Evolutionary conservation across 2,888 invertebrate genomes (phyloP), one percentile per base, ranked within the genome.

Genomic region (Agrotis puta): DNA sequence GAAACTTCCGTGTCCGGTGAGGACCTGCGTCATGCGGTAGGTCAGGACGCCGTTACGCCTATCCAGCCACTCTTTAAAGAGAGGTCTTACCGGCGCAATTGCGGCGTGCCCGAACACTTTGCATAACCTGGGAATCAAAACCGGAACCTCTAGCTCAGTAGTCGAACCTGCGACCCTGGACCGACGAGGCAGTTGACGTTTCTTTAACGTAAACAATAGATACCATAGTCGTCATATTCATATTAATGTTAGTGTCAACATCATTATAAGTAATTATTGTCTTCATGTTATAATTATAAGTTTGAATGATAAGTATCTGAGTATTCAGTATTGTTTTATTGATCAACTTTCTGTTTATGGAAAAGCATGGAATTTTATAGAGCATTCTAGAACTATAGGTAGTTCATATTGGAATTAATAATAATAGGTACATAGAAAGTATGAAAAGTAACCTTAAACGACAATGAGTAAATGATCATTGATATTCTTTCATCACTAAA

Each of bases 261-360:
- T 68, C 5, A 5, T 22, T 22, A 33, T 9, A 14, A 1, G 6
- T 65, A 47, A 54, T 33, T 16, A 71, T n/a, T 33, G 14, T 16
- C 3, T n/a, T n/a, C 22, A 18, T 22, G 9, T 13, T 24, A 43
- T 68, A 3, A 43, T 67, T 50, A 43, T 43, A n/a, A 24, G 1
- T 14, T 50, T 13, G 16, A 14, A n/a, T 39, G 50, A 24, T 16
- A n/a, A 39, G 14, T 39, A 16, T 33, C 2, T 48, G n/a, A n/a
- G n/a, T n/a, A n/a, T n/a, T n/a, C n/a, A 65, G 47, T 66, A 48
- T 22, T 67, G 24, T 39, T 67, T 20, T 68, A 50, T 39, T 66
- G 68, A 39, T 50, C n/a, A 22, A 0, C 13, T 9, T 33, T 39
- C 6, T 66, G 39, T 33, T 65, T 39, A 22, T 13, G 66, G 66